These are phyloP conservation scores for human DNA, from an alignment of 2,113 vertebrate genomes.

Conservation along the genomic window GRCh38 chr5:120384001-120384500, in stretches of 20 bases:
- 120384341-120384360: not conserved
- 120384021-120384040: not conserved
- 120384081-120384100: not conserved
- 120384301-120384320: not conserved
- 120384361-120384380: not conserved
- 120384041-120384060: not conserved
- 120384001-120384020: not conserved
- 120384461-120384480: not conserved
- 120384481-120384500: not conserved
- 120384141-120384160: not conserved
- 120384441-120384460: not conserved
- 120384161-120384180: not conserved
- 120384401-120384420: not conserved
- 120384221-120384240: not conserved
- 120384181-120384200: not conserved
- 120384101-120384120: not conserved
- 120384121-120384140: not conserved
- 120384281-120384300: not conserved
- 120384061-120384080: not conserved
- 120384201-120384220: not conserved
- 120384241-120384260: not conserved
- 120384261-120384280: not conserved
- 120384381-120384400: not conserved
- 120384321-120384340: not conserved
- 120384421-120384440: not conserved